Evolutionary conservation across 2,113 vertebrate genomes (phyloP).

Genomic region (Ornithorhynchus anatinus): DNA sequence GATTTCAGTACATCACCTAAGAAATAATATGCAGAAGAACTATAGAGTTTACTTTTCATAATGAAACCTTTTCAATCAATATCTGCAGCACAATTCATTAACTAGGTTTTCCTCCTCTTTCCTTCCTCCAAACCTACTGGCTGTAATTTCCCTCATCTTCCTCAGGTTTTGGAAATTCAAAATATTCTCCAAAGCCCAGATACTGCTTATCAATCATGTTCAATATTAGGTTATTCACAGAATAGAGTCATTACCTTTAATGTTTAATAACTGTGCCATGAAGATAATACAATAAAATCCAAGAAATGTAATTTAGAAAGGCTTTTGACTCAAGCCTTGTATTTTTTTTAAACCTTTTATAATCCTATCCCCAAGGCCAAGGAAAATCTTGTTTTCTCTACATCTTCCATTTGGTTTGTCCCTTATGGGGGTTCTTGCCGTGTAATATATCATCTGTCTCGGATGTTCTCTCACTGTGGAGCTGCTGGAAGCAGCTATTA

Average conservation of each 20-base stretch:
- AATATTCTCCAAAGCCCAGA: constrained; percentile 51
- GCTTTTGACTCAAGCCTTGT: constrained; percentile 60
- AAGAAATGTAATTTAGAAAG: constrained; percentile 73
- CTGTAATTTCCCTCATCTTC: not conserved
- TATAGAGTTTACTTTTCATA: not conserved
- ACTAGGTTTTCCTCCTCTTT: constrained; percentile 28
- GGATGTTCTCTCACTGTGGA: not conserved
- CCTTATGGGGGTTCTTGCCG: constrained; percentile 39
- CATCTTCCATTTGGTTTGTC: constrained; percentile 40
- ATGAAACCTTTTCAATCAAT: not conserved
- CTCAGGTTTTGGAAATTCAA: constrained; percentile 47
- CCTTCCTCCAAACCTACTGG: not conserved
- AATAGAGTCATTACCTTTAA: constrained; percentile 75
- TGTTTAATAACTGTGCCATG: constrained; percentile 73
- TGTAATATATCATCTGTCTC: constrained; percentile 28
- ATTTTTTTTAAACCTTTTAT: constrained; percentile 42
- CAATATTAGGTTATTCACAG: constrained; percentile 71
- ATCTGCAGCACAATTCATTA: constrained; percentile 26
- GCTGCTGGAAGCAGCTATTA: constrained; percentile 10
- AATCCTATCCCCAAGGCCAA: constrained; percentile 64
- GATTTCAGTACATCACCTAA: not conserved
- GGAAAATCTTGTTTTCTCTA: constrained; percentile 21
- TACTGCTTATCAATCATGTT: constrained; percentile 63
- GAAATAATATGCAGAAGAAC: not conserved
- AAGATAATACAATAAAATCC: constrained; percentile 73